phyloP scores from a whole-genome alignment of 2,113 vertebrate genomes.

The Ursus arctos region DNA sequence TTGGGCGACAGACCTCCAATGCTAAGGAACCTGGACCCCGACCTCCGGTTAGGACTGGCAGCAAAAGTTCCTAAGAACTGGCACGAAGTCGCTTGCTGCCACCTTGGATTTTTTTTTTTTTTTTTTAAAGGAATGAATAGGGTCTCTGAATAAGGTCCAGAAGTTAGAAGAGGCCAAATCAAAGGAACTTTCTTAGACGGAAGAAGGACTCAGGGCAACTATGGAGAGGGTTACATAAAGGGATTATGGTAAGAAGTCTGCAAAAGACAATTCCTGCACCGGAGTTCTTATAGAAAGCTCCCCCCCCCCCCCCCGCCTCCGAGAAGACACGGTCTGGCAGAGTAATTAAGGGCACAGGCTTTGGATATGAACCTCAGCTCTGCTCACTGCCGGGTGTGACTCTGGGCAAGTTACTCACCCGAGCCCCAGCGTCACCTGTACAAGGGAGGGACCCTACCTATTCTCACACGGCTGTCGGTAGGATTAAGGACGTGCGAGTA shows the following conservation, averaged over 20 bases:
- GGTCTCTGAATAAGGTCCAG: not conserved
- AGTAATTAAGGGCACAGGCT: not conserved
- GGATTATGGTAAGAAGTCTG: not conserved
- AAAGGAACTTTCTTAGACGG: not conserved
- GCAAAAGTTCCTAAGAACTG: not conserved
- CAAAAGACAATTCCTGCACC: not conserved
- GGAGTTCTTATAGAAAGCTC: slow-evolving; percentile 8
- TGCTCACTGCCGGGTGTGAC: not conserved
- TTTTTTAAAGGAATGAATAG: not conserved
- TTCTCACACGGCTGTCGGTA: not conserved
- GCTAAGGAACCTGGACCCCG: slow-evolving; percentile 19
- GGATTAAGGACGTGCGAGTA: not conserved
- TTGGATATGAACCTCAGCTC: not conserved
- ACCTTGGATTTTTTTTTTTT: not conserved
- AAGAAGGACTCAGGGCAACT: not conserved
- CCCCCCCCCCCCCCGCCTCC: not conserved
- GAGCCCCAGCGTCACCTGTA: not conserved
- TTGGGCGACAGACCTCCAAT: not conserved
- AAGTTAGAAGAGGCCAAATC: not conserved
- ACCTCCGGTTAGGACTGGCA: not conserved
- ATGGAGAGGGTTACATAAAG: not conserved
- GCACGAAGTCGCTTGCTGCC: not conserved
- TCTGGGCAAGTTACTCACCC: not conserved
- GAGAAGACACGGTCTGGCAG: not conserved
- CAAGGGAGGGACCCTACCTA: not conserved